Conservation (phyloP, 2,888 invertebrate species). For the Euplexia lucipara region DNA sequence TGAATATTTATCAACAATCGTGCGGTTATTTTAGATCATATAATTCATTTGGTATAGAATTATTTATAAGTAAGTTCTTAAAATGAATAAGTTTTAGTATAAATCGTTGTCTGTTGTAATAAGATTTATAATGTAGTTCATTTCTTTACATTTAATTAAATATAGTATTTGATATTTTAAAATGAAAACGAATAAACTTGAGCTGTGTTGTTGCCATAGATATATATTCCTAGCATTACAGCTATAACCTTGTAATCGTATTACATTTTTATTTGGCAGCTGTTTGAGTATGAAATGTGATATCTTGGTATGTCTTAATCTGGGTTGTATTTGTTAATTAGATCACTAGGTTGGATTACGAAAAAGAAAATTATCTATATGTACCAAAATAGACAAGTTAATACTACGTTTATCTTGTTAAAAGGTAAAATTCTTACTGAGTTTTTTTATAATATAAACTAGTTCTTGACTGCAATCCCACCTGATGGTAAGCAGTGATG, state of each 20-base stretch:
- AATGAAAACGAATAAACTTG: neutral
- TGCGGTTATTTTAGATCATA: neutral
- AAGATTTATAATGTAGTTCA: too few relatives aligned
- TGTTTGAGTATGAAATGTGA: slow-evolving; percentile 12
- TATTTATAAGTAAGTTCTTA: neutral
- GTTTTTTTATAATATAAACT: too few relatives aligned
- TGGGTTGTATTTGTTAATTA: slow-evolving; percentile 11
- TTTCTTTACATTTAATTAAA: too few relatives aligned
- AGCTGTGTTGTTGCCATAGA: slow-evolving; percentile 1
- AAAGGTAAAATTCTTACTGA: too few relatives aligned
- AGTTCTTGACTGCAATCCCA: too few relatives aligned
- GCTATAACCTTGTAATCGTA: neutral
- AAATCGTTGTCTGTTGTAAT: too few relatives aligned
- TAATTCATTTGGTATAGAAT: neutral
- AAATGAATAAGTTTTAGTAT: too few relatives aligned
- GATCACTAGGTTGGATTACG: neutral
- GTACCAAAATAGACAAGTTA: neutral
- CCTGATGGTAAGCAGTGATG: too few relatives aligned
- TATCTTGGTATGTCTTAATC: neutral
- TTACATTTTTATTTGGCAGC: neutral
- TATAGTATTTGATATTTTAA: neutral
- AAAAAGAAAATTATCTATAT: slow-evolving; percentile 11
- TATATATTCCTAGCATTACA: slow-evolving; percentile 6
- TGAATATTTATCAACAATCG: neutral
- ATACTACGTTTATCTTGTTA: too few relatives aligned